Evolutionary conservation across 2,888 invertebrate species (phyloP).

Genomic region (Rotaria magnacalcarata): DNA sequence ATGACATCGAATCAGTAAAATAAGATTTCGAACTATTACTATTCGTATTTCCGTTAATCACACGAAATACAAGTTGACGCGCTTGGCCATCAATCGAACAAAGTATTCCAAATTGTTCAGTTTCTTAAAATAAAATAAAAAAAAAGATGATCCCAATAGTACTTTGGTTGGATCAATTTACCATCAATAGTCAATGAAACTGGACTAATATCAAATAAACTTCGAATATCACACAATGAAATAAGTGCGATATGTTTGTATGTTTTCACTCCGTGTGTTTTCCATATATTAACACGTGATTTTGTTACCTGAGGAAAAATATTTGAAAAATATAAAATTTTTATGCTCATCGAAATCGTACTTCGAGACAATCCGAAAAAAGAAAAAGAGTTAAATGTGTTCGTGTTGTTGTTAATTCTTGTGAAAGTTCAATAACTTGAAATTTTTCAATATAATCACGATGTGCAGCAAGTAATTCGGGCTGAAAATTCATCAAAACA

Average conservation of each 20-base stretch:
- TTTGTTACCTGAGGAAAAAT: slow-evolving; percentile 34
- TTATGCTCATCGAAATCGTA: neutral
- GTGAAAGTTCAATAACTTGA: slow-evolving; percentile 43
- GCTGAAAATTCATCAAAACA: neutral
- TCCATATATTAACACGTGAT: slow-evolving; percentile 37
- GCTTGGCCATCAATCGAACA: neutral
- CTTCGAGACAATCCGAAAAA: slow-evolving; percentile 45
- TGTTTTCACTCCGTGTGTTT: neutral
- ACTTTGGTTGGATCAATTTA: neutral
- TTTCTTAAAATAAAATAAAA: neutral
- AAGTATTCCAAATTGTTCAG: slow-evolving; percentile 32
- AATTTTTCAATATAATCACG: slow-evolving; percentile 44
- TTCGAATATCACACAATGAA: slow-evolving; percentile 39
- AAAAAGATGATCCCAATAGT: neutral
- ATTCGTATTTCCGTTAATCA: neutral
- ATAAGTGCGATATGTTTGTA: slow-evolving; percentile 45
- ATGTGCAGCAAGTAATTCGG: slow-evolving; percentile 41
- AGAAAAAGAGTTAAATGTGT: slow-evolving; percentile 41
- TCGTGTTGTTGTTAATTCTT: slow-evolving; percentile 42
- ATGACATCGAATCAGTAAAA: slow-evolving; percentile 1
- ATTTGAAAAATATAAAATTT: neutral
- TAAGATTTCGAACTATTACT: neutral
- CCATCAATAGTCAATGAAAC: neutral
- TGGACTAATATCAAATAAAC: slow-evolving; percentile 40
- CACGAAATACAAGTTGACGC: neutral